Conservation (phyloP, 2,888 invertebrate genomes). For the Parelbella ahira region DNA sequence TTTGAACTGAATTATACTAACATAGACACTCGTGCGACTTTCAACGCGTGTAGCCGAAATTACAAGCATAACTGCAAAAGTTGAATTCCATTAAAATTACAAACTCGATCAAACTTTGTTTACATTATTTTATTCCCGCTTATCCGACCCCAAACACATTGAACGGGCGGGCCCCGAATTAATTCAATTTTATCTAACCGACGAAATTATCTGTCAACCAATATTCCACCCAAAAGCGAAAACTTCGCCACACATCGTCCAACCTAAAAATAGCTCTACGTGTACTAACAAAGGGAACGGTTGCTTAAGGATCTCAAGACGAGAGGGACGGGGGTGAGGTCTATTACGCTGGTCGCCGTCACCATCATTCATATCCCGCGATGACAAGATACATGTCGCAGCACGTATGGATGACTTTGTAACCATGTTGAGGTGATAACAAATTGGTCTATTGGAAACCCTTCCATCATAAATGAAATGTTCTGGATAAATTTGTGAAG, state of each 20-base stretch:
- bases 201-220: constrained; percentile 22
- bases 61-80: too few species aligned
- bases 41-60: too few species aligned
- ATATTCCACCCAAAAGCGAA: constrained; percentile 21
- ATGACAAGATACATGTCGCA: constrained; percentile 20
- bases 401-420: constrained; percentile 24
- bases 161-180: constrained; percentile 11
- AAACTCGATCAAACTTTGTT: constrained; percentile 3
- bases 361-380: constrained; percentile 19
- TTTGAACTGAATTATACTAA: too few species aligned
- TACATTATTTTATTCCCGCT: constrained; percentile 13
- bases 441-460: constrained; percentile 25
- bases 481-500: constrained; percentile 14
- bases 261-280: not conserved
- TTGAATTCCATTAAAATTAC: too few species aligned
- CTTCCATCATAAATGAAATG: constrained; percentile 24
- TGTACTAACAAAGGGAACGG: not conserved
- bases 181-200: constrained; percentile 23
- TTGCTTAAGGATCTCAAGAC: not conserved
- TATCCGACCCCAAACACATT: constrained; percentile 16
- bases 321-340: not conserved
- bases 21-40: too few species aligned
- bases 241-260: constrained; percentile 6
- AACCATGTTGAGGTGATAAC: constrained; percentile 25
- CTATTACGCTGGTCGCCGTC: constrained; percentile 1